phyloP scores from a whole-genome alignment of 2,113 vertebrate species.

The Xiphorhynchus elegans region DNA sequence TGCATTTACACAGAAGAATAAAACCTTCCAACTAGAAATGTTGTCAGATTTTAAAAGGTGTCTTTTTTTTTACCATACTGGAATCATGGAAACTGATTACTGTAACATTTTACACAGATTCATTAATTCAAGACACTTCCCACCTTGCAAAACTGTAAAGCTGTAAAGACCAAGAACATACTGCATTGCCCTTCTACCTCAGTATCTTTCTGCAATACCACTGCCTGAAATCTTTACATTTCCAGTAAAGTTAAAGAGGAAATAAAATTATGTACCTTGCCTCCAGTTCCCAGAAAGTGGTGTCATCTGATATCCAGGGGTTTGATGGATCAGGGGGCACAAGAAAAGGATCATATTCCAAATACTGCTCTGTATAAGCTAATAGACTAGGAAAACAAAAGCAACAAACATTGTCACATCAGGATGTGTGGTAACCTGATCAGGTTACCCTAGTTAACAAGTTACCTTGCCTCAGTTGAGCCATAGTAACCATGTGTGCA shows the following conservation, averaged over 20 bases:
- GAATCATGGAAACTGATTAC: background rate
- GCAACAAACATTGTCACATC: background rate
- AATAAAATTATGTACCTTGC: constrained; percentile 80
- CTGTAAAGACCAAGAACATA: background rate
- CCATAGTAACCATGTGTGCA: background rate
- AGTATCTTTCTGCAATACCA: background rate
- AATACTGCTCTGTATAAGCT: constrained; percentile 93
- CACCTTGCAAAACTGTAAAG: background rate
- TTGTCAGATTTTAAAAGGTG: background rate
- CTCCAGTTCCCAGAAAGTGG: constrained; percentile 93
- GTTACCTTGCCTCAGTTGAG: background rate
- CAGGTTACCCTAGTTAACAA: background rate
- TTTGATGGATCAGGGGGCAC: constrained; percentile 91
- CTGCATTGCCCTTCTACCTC: background rate
- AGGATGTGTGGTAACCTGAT: background rate
- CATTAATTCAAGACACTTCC: background rate
- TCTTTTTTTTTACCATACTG: background rate
- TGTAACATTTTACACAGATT: background rate
- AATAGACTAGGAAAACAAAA: constrained; percentile 82
- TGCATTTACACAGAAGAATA: background rate
- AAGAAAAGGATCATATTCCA: constrained; percentile 97
- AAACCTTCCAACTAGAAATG: background rate
- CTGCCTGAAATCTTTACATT: background rate
- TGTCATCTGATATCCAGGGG: constrained; percentile 94
- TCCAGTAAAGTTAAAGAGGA: background rate